phyloP scores from a whole-genome alignment of 1,140 invertebrate genomes.

The Drosophila athabasca region DNA sequence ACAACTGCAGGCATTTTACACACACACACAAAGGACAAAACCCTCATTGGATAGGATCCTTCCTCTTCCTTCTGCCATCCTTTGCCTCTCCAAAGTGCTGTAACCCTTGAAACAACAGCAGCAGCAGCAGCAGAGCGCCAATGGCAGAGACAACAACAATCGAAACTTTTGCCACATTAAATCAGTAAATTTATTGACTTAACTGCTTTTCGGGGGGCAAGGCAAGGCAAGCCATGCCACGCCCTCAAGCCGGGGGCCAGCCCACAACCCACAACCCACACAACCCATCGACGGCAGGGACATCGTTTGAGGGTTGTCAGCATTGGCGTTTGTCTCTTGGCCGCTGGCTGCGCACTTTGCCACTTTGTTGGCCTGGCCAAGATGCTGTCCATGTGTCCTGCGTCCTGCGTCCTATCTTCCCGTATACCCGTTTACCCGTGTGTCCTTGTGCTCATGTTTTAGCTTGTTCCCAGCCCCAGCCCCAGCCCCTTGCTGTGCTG shows the following conservation, averaged over 20 bases:
- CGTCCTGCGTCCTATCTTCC: slow-evolving; percentile 10
- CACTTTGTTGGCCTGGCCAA: slow-evolving; percentile 48
- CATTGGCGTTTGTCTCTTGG: slow-evolving; percentile 57
- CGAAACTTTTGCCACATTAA: slow-evolving; percentile 82
- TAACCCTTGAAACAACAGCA: slow-evolving; percentile 59
- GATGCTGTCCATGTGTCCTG: slow-evolving; percentile 24
- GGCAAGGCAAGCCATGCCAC: slow-evolving; percentile 51
- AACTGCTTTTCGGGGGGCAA: slow-evolving; percentile 58
- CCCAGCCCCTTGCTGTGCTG: slow-evolving; percentile 72
- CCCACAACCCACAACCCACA: background rate
- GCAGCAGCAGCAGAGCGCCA: background rate
- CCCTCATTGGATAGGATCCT: slow-evolving; percentile 13
- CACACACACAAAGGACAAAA: slow-evolving; percentile 25
- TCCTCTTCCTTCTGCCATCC: slow-evolving; percentile 3
- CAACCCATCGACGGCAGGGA: background rate
- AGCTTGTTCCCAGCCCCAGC: slow-evolving; percentile 43
- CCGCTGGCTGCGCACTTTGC: slow-evolving; percentile 59
- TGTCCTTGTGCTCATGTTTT: slow-evolving; percentile 32
- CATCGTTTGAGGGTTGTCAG: slow-evolving; percentile 42
- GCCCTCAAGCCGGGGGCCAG: background rate
- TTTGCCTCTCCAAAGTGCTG: slow-evolving; percentile 28
- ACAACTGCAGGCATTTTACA: slow-evolving; percentile 39
- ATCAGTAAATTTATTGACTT: slow-evolving; percentile 82
- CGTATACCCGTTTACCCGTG: slow-evolving; percentile 9
- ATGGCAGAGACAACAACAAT: slow-evolving; percentile 61